These are phyloP conservation scores for Syrphus vitripennis DNA, from an alignment of 2,888 invertebrate genomes.

Conservation along the genomic window DNA sequence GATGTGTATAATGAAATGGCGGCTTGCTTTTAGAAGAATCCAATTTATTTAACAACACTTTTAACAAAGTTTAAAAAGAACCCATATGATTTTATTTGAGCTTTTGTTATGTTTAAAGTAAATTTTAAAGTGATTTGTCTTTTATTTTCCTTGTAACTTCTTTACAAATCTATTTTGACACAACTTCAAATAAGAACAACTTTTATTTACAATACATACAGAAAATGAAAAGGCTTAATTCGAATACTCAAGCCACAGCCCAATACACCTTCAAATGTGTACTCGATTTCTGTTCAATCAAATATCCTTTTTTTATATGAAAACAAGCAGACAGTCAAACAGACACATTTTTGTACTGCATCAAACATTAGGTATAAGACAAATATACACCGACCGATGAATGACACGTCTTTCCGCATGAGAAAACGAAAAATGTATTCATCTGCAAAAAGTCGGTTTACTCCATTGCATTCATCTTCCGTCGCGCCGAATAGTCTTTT, in stretches of 20 bases:
- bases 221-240: conserved; percentile 34
- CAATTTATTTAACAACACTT: too few relatives aligned
- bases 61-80: too few relatives aligned
- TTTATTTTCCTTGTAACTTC: too few relatives aligned
- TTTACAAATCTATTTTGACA: neutral
- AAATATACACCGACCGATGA: conserved; percentile 19
- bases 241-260: neutral
- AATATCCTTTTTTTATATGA: conserved; percentile 10
- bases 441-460: conserved; percentile 69
- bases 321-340: conserved; percentile 20
- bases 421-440: conserved; percentile 59
- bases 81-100: too few relatives aligned
- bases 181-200: neutral
- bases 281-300: conserved; percentile 51
- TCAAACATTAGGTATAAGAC: neutral
- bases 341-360: neutral
- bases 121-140: too few relatives aligned
- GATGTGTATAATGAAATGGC: too few relatives aligned
- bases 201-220: conserved; percentile 12
- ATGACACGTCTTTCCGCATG: conserved; percentile 56
- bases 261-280: too few relatives aligned
- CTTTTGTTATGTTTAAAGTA: too few relatives aligned
- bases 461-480: conserved; percentile 29
- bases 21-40: too few relatives aligned
- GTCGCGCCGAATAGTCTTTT: too few relatives aligned